A percentile compares a stretch with the other conserved stretches of the same genome.
Conservation (phyloP, 2,113 vertebrate species). For the Prietella phreatophila region DNA sequence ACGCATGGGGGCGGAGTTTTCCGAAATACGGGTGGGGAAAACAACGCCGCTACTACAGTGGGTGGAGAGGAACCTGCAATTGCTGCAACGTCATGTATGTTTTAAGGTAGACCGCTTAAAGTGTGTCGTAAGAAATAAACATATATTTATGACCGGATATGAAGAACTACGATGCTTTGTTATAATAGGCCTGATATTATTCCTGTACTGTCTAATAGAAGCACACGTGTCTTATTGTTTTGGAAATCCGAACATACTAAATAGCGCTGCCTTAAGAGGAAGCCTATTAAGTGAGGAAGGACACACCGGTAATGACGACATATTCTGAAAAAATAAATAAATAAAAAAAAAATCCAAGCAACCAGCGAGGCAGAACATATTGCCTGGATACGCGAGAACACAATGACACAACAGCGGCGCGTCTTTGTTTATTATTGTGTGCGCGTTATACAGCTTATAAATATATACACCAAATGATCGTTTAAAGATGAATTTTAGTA, state of each 20-base stretch:
- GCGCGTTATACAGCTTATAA: not conserved
- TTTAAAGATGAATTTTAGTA: not conserved
- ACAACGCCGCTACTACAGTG: conserved; percentile 38
- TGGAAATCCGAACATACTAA: not conserved
- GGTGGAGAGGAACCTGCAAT: conserved; percentile 59
- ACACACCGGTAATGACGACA: conserved; percentile 65
- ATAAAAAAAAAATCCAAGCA: conserved; percentile 64
- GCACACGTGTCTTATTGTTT: not conserved
- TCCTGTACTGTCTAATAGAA: not conserved
- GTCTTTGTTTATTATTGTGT: conserved; percentile 18
- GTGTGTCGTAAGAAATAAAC: not conserved
- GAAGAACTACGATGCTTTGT: no score
- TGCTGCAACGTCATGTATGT: conserved; percentile 68
- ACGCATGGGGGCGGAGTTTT: not conserved
- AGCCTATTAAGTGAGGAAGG: conserved; percentile 52
- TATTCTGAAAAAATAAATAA: not conserved
- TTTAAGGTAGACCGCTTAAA: conserved; percentile 68
- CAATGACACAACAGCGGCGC: conserved; percentile 53
- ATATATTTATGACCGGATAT: not conserved
- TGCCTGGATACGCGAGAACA: conserved; percentile 62
- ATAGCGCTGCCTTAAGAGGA: conserved; percentile 67
- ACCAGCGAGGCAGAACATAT: conserved; percentile 69
- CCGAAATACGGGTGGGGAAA: not conserved
- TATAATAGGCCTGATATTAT: no score
- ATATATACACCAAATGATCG: no score